Evolutionary conservation across 2,888 invertebrate species (phyloP), one percentile per base, ranked within the genome.

Genomic region (Cheilosia soror): DNA sequence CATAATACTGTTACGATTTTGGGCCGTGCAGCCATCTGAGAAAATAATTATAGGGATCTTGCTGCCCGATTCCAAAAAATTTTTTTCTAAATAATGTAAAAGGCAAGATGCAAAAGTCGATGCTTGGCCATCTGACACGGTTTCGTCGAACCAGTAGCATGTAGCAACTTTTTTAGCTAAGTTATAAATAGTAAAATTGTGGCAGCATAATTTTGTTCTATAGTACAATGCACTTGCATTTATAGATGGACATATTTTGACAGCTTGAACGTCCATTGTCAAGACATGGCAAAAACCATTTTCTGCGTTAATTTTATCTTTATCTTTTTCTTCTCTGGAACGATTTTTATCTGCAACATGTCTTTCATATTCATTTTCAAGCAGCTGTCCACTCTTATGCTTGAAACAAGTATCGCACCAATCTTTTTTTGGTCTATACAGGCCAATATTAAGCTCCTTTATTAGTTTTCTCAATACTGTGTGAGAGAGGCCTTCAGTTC

Each of bases 31-130:
- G 6, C 31, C 6, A 31, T 31, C 31, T 31, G 55, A 68, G 29
- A 33, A 68, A 53, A 68, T 40, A 13, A 68, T 42, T 13, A 68
- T 68, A 29, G 68, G 68, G 29, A 55, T 55, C 42, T 66, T 66
- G 15, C 20, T 66, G 11, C 33, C 13, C 33, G n/a, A 60, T 31
- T 31, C 31, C 31, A 31, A 31, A 31, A 25, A 33, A 13, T n/a
- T 63, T 31, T 49, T 29, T 27, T 51, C 13, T 11, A 51, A 31
- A 31, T 27, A 55, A 5, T 31, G 5, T 31, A 55, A 13, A 2
- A 55, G 31, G 4, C n/a, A 31, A 25, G n/a, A 31, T 55, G 55
- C 31, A 7, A 31, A 31, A 1, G 55, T 55, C n/a, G 31, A 55
- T 31, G 51, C 20, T 11, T 20, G 27, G 25, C 9, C 25, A 51